Percentiles rank a stretch among this genome's conserved stretches.
phyloP scores from a whole-genome alignment of 2,113 vertebrate genomes.

The Gopherus evgoodei region DNA sequence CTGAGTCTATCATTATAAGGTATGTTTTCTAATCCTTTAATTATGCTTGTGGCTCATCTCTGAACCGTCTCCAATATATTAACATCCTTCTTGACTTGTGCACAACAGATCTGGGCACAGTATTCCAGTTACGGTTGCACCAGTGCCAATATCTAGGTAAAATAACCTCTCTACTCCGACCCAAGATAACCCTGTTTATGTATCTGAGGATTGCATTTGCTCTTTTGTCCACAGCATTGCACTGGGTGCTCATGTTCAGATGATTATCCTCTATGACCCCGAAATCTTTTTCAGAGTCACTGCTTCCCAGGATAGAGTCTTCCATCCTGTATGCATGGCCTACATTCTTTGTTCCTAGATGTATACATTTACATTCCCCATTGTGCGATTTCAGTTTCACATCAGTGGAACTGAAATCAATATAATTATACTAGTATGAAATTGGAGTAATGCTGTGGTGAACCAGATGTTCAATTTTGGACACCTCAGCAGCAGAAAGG shows the following conservation, averaged over 20 bases:
- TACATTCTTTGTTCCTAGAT: background rate
- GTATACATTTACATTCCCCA: background rate
- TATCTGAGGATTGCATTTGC: background rate
- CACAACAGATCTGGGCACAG: background rate
- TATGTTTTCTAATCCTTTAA: background rate
- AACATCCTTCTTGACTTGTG: background rate
- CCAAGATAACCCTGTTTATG: background rate
- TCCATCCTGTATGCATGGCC: background rate
- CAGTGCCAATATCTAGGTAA: background rate
- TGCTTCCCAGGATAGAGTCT: background rate
- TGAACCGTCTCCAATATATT: background rate
- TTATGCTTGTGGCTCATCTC: background rate
- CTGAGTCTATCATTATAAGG: background rate
- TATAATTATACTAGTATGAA: background rate
- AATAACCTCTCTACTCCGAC: background rate
- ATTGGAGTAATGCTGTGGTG: background rate
- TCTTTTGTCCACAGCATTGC: background rate
- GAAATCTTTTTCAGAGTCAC: background rate
- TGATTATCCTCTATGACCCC: background rate
- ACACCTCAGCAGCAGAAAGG: background rate
- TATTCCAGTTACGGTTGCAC: background rate
- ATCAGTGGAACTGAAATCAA: background rate
- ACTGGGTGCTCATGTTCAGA: background rate
- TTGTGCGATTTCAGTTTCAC: background rate
- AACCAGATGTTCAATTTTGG: background rate